These are phyloP conservation scores for Zootoca vivipara DNA, from an alignment of 2,113 vertebrate species.

Conservation along the genomic window DNA sequence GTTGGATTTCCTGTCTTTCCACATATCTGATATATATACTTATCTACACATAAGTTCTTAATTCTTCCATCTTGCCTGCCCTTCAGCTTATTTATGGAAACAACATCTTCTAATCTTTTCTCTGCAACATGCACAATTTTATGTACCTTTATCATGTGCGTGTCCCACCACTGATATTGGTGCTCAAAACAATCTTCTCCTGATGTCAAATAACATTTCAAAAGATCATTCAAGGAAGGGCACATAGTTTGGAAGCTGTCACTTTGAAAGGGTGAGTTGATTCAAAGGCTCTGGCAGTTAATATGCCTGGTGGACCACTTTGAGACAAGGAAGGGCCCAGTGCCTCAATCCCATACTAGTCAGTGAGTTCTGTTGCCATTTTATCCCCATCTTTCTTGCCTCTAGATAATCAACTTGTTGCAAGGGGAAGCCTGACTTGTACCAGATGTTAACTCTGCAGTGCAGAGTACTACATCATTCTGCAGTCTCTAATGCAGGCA, in stretches of 20 bases:
- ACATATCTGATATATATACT: too few relatives aligned
- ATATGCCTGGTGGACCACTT: neutral
- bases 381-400: neutral
- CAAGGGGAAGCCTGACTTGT: neutral
- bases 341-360: neutral
- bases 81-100: too few relatives aligned
- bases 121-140: too few relatives aligned
- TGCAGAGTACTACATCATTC: neutral
- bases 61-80: too few relatives aligned
- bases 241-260: neutral
- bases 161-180: neutral
- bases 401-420: neutral
- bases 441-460: neutral
- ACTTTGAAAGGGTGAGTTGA: neutral
- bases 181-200: neutral
- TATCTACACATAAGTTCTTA: too few relatives aligned
- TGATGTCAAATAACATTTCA: neutral
- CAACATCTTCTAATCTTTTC: too few relatives aligned
- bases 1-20: too few relatives aligned
- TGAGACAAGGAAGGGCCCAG: neutral
- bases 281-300: neutral
- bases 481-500: neutral
- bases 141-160: too few relatives aligned
- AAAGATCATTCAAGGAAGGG: neutral
- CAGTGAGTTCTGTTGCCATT: neutral